Conservation (phyloP, 35 echinoderm and acorn worm genomes). For the Lytechinus pictus region DNA sequence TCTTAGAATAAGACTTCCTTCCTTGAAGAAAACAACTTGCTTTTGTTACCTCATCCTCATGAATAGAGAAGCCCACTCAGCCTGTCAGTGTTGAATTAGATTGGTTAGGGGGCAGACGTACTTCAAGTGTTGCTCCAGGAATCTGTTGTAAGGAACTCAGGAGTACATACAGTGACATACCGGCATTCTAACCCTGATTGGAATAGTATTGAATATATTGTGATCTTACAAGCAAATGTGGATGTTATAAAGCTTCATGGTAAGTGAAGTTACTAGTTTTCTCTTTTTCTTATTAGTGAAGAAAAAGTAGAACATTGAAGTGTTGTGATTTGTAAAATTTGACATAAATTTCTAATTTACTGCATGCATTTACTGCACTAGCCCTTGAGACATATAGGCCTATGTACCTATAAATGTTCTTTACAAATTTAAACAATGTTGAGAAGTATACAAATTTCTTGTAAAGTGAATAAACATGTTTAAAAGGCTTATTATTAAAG, state of each 20-base stretch:
- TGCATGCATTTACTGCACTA: no score
- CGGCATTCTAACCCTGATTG: background rate
- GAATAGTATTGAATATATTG: background rate
- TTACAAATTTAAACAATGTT: no score
- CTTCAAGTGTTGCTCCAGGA: background rate
- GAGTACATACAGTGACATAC: background rate
- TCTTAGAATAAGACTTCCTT: background rate
- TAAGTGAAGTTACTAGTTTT: background rate
- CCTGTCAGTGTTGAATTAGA: background rate
- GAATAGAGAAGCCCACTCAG: background rate
- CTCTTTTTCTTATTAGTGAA: background rate
- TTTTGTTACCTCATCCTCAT: background rate
- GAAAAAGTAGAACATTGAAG: background rate
- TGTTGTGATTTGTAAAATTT: background rate
- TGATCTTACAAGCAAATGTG: background rate
- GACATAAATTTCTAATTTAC: background rate
- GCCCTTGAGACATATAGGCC: no score
- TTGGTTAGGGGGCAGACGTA: background rate
- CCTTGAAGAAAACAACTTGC: constrained; percentile 17
- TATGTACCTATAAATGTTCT: no score
- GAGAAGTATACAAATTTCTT: background rate
- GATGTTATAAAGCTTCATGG: background rate
- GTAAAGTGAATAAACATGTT: background rate
- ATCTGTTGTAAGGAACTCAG: background rate
- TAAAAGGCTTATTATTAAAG: background rate